phyloP scores from a whole-genome alignment of 2,113 vertebrate species.

The Ammodytes marinus region DNA sequence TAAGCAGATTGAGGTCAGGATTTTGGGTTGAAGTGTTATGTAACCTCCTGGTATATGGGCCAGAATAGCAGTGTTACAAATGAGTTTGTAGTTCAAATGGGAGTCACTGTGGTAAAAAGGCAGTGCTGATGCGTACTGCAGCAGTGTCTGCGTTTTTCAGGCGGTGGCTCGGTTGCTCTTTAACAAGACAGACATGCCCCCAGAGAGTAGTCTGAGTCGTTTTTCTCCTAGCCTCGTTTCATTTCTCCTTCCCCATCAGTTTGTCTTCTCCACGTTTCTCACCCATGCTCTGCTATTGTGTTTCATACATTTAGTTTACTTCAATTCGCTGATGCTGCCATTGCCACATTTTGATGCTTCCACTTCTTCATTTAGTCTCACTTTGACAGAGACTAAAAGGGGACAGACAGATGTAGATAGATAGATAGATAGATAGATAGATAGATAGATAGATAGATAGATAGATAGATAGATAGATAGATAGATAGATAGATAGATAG shows the following conservation, averaged over 20 bases:
- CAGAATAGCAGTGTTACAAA: slow-evolving; percentile 77
- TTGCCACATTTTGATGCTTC: slow-evolving; percentile 43
- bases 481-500: neutral
- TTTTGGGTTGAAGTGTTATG: slow-evolving; percentile 68
- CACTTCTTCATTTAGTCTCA: slow-evolving; percentile 51
- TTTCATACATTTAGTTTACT: slow-evolving; percentile 35
- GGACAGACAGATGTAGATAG: slow-evolving; percentile 10
- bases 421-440: slow-evolving; percentile 42
- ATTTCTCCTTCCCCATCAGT: slow-evolving; percentile 49
- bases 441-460: slow-evolving; percentile 11
- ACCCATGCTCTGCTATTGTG: slow-evolving; percentile 17
- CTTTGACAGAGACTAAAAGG: slow-evolving; percentile 30
- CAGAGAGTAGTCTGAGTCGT: slow-evolving; percentile 54
- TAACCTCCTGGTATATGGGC: slow-evolving; percentile 72
- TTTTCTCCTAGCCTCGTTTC: slow-evolving; percentile 51
- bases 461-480: slow-evolving; percentile 15
- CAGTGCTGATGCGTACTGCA: slow-evolving; percentile 63
- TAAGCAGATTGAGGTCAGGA: slow-evolving; percentile 73
- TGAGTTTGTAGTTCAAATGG: slow-evolving; percentile 70
- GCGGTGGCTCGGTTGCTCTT: slow-evolving; percentile 49
- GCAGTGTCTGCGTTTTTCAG: slow-evolving; percentile 62
- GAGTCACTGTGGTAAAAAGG: slow-evolving; percentile 61
- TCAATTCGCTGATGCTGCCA: slow-evolving; percentile 27
- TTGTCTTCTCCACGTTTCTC: slow-evolving; percentile 34
- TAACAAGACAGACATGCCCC: slow-evolving; percentile 52